These are phyloP conservation scores for Hippolais icterina DNA, from an alignment of 2,113 vertebrate species.

Conservation along the genomic window DNA sequence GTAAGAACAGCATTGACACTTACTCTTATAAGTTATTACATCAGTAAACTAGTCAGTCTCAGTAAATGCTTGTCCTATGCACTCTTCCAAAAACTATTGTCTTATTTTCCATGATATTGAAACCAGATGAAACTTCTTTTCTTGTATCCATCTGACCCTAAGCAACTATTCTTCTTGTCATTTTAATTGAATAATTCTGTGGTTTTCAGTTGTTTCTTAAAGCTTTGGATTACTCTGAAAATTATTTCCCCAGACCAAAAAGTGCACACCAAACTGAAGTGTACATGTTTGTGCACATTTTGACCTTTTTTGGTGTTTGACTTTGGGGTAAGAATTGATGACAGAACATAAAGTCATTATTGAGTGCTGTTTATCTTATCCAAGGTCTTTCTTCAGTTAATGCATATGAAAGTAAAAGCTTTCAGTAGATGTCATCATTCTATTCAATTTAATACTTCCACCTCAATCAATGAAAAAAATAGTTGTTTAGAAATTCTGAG, in stretches of 20 bases:
- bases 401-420: background rate
- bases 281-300: background rate
- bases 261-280: background rate
- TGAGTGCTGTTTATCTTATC: background rate
- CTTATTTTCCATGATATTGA: background rate
- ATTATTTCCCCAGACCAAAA: background rate
- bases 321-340: background rate
- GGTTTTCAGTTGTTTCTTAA: background rate
- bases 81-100: background rate
- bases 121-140: background rate
- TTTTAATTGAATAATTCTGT: background rate
- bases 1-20: background rate
- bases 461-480: background rate
- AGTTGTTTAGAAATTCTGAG: background rate
- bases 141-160: background rate
- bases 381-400: background rate
- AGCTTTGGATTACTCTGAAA: background rate
- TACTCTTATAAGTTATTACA: background rate
- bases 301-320: background rate
- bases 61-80: background rate
- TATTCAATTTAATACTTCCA: background rate
- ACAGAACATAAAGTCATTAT: background rate
- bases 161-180: background rate
- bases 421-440: background rate
- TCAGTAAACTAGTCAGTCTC: background rate